These are phyloP conservation scores for Hydractinia echinata DNA, from an alignment of 30 jellyfish, hydroid and myxozoan species.

Conservation along the genomic window DNA sequence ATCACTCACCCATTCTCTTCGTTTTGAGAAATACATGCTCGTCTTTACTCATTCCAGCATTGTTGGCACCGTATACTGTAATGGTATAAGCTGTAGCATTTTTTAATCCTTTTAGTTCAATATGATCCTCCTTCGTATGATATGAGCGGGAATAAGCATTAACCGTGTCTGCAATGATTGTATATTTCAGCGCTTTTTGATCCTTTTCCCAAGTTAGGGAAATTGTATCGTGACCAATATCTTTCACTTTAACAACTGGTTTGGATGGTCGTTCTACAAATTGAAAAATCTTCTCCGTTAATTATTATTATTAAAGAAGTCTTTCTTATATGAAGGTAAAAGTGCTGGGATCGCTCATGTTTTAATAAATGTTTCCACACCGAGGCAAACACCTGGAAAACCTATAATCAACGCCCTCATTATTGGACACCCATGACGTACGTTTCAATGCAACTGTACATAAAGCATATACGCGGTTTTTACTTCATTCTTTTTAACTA, in stretches of 20 bases:
- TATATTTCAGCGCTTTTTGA: background rate
- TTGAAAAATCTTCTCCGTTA: no score
- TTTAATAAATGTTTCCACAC: no score
- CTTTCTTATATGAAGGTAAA: no score
- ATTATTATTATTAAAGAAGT: no score
- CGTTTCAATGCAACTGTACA: no score
- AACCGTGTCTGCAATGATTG: background rate
- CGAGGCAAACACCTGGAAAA: no score
- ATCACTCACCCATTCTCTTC: constrained; percentile 1
- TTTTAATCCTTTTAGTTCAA: background rate
- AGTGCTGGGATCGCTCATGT: no score
- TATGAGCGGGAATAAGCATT: background rate
- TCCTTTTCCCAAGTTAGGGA: background rate
- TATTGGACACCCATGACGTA: no score
- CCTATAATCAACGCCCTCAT: no score
- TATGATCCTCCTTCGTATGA: background rate
- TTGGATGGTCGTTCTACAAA: background rate
- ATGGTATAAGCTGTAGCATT: background rate
- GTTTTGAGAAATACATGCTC: background rate
- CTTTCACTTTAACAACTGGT: background rate
- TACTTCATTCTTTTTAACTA: no score
- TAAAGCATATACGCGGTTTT: no score
- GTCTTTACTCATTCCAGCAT: background rate
- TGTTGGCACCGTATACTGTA: background rate
- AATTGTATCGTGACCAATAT: background rate